Percentiles rank a stretch among this genome's conserved stretches.
These are phyloP conservation scores for Aporrectodea caliginosa DNA, from an alignment of 1,140 invertebrate species.

Conservation along the genomic window DNA sequence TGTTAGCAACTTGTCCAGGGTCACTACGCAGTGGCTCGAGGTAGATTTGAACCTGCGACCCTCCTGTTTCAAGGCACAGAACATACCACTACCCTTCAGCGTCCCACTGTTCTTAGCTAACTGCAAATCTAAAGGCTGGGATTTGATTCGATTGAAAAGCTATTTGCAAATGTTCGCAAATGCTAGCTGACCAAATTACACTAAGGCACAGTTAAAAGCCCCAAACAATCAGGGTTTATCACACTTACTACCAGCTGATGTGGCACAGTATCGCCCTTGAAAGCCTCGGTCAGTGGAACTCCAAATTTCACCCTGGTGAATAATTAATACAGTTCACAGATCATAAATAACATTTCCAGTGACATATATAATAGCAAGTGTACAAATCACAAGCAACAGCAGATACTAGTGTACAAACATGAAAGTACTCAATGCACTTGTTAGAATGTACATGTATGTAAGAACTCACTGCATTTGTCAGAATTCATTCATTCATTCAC, in stretches of 20 bases:
- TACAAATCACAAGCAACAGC: background rate
- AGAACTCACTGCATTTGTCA: too few relatives aligned
- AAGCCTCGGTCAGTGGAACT: slow-evolving; percentile 45
- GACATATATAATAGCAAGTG: background rate
- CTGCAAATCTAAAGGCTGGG: background rate
- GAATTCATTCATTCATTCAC: too few relatives aligned
- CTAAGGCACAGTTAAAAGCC: background rate
- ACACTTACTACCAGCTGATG: slow-evolving; percentile 48
- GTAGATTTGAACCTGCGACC: too few relatives aligned
- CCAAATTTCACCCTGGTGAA: slow-evolving; percentile 51
- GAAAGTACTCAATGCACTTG: background rate
- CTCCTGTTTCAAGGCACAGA: too few relatives aligned
- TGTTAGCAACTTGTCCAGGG: background rate
- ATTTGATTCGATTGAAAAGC: background rate
- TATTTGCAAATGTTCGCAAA: background rate
- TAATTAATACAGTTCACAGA: background rate
- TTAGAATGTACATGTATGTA: too few relatives aligned
- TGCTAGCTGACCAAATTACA: background rate
- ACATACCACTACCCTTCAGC: background rate
- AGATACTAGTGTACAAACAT: background rate
- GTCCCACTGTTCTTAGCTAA: background rate
- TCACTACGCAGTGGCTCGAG: too few relatives aligned
- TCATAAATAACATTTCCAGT: background rate
- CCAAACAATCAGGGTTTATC: background rate
- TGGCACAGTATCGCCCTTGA: slow-evolving; percentile 50